A percentile compares a stretch with the other conserved stretches of the same genome.
Evolutionary conservation across 2,888 invertebrate genomes (phyloP).

Genomic region (Philereme transversata): DNA sequence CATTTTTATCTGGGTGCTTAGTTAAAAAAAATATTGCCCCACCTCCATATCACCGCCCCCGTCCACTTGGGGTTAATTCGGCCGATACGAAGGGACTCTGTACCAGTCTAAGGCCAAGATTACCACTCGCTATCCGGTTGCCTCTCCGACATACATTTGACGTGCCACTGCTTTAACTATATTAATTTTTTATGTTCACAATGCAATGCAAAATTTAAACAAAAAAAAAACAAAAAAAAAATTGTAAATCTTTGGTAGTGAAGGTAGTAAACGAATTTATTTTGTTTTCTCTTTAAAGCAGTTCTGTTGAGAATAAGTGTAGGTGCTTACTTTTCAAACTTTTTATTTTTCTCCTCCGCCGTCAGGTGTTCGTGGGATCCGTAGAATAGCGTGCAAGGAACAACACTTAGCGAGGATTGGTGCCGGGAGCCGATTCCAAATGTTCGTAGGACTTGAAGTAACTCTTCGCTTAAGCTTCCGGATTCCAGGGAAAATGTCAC

Average conservation of each 20-base stretch:
- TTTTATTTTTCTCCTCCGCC: constrained; percentile 16
- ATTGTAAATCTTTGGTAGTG: too few species aligned
- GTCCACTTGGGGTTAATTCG: too few species aligned
- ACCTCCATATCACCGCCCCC: too few species aligned
- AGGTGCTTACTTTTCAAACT: constrained; percentile 23
- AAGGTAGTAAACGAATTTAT: too few species aligned
- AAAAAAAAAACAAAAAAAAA: too few species aligned
- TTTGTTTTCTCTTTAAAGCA: too few species aligned
- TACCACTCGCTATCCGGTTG: too few species aligned
- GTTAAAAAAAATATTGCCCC: too few species aligned
- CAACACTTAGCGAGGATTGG: constrained; percentile 84
- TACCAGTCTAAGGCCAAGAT: background rate
- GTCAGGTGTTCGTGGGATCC: constrained; percentile 44
- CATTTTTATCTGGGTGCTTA: too few species aligned
- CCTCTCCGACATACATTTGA: background rate
- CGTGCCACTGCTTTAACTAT: background rate
- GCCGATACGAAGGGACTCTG: background rate
- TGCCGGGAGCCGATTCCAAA: constrained; percentile 85
- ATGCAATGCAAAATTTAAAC: too few species aligned
- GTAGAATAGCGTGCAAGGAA: constrained; percentile 86
- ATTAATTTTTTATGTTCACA: too few species aligned
- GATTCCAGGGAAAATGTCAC: constrained; percentile 85
- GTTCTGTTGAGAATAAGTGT: too few species aligned
- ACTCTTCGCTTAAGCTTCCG: constrained; percentile 83
- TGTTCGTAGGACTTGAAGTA: constrained; percentile 82